Evolutionary conservation across 2,797 vertebrate genomes (phyloP).

Genomic region (Neosalanx taihuensis): DNA sequence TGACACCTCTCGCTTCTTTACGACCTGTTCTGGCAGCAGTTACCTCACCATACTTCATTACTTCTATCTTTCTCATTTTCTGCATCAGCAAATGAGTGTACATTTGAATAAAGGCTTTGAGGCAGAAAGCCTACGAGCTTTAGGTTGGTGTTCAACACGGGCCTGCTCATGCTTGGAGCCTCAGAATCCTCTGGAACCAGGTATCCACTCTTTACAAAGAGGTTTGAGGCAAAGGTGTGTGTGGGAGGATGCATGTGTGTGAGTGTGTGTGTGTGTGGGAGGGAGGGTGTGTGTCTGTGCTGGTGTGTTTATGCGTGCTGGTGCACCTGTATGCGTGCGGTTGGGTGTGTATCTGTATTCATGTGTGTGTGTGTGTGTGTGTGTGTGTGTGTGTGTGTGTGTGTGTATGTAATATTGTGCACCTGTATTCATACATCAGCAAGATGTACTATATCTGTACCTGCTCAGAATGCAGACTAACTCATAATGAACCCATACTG

Average conservation of each 20-base stretch:
- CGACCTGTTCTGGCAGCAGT: neutral
- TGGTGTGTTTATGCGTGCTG: too few species aligned
- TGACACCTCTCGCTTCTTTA: conserved; percentile 16
- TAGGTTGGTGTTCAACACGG: neutral
- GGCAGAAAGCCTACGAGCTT: conserved; percentile 21
- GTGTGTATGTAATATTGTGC: neutral
- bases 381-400: neutral
- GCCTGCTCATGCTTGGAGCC: conserved; percentile 10
- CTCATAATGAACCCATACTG: conserved; percentile 47
- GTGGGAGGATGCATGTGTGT: conserved; percentile 15
- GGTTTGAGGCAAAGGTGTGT: conserved; percentile 24
- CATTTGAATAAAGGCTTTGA: conserved; percentile 28
- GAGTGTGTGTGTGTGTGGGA: neutral
- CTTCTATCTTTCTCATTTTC: conserved; percentile 5
- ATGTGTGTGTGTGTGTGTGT: neutral
- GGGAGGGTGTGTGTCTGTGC: conserved; percentile 5
- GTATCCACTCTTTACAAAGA: conserved; percentile 3
- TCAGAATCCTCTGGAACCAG: conserved; percentile 21
- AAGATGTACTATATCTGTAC: conserved; percentile 1
- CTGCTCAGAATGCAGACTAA: conserved; percentile 56
- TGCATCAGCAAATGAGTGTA: conserved; percentile 25
- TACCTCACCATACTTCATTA: conserved; percentile 14
- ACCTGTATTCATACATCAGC: too few species aligned
- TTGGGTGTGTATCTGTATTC: neutral
- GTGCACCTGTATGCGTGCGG: conserved; percentile 3